A percentile compares a stretch with the other conserved stretches of the same genome.
These are phyloP conservation scores for Lamprotornis superbus DNA, from an alignment of 2,113 vertebrate species.

Conservation along the genomic window DNA sequence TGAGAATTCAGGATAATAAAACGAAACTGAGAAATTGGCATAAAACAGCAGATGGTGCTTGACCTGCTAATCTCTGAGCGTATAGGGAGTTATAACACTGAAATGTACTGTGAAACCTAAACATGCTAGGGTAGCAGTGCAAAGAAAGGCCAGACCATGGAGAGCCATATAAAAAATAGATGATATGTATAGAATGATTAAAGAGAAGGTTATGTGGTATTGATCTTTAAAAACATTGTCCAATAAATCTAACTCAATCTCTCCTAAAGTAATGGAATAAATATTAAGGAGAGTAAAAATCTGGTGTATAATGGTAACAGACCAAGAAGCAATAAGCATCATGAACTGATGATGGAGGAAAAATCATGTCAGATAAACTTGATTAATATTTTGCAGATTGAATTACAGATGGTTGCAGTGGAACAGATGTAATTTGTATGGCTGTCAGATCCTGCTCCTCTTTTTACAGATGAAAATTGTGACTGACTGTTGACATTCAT, in stretches of 20 bases:
- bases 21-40: neutral
- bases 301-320: neutral
- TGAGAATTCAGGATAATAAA: neutral
- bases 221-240: neutral
- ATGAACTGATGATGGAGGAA: conserved; percentile 7
- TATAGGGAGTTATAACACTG: neutral
- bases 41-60: neutral
- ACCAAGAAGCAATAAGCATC: neutral
- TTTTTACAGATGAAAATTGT: conserved; percentile 28
- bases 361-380: conserved; percentile 20
- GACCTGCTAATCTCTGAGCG: neutral
- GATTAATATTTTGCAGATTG: conserved; percentile 46
- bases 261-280: neutral
- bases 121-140: neutral
- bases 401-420: conserved; percentile 37
- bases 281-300: neutral
- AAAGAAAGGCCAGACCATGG: neutral
- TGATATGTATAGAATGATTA: neutral
- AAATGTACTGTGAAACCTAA: neutral
- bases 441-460: conserved; percentile 32
- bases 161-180: neutral
- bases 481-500: neutral
- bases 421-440: conserved; percentile 45
- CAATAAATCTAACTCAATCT: neutral
- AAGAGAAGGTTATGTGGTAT: neutral